phyloP scores from a whole-genome alignment of 2,113 vertebrate genomes.

The Oophaga pumilio region DNA sequence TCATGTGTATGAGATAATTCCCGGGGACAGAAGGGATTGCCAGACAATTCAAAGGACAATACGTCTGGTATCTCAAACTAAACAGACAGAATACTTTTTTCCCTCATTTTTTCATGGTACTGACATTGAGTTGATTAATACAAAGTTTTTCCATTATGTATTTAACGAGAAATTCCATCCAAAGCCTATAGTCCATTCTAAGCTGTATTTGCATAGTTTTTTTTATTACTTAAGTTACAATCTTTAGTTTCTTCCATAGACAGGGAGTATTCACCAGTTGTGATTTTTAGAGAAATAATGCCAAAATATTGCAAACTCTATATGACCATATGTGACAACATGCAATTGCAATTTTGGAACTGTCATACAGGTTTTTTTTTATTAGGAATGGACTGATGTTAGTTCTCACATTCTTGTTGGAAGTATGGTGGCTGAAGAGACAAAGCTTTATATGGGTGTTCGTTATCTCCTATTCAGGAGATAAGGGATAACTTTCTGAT shows the following conservation, averaged over 20 bases:
- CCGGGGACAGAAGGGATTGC: constrained; percentile 65
- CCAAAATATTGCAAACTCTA: too few relatives aligned
- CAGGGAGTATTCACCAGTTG: neutral
- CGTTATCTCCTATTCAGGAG: too few relatives aligned
- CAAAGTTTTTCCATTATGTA: neutral
- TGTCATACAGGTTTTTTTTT: too few relatives aligned
- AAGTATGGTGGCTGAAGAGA: too few relatives aligned
- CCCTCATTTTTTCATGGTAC: neutral
- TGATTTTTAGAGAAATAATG: too few relatives aligned
- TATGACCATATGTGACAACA: too few relatives aligned
- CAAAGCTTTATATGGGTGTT: too few relatives aligned
- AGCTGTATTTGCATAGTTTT: neutral
- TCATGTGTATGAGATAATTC: constrained; percentile 78
- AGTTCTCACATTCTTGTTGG: too few relatives aligned
- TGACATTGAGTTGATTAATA: neutral
- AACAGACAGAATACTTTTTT: constrained; percentile 1
- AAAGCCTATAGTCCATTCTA: neutral
- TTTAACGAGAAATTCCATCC: neutral
- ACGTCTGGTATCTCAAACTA: constrained; percentile 57
- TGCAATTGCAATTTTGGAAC: too few relatives aligned
- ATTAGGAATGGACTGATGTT: too few relatives aligned
- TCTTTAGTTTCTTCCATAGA: neutral
- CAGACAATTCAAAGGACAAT: constrained; percentile 64
- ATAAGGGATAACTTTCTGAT: too few relatives aligned
- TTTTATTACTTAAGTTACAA: neutral